A percentile compares a stretch with the other conserved stretches of the same genome.
These are phyloP conservation scores for Gallinago solitaria DNA, from an alignment of 2,797 vertebrate genomes.

Conservation along the genomic window DNA sequence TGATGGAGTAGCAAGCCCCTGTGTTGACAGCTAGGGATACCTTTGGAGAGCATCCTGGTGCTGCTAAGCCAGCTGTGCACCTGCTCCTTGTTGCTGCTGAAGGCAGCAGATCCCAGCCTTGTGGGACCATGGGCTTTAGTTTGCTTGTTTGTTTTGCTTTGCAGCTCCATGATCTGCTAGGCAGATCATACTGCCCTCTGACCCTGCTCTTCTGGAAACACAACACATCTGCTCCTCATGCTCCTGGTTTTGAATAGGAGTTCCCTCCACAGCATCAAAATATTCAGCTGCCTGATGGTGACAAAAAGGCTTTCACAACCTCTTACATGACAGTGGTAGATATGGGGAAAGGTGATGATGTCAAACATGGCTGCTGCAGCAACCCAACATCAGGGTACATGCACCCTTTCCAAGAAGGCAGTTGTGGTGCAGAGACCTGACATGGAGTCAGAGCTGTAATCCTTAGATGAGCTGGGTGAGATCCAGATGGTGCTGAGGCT, in stretches of 20 bases:
- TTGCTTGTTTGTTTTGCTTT: background rate
- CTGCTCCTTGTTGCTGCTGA: background rate
- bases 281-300: background rate
- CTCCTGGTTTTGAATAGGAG: background rate
- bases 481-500: background rate
- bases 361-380: background rate
- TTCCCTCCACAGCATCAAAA: background rate
- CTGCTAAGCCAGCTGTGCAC: background rate
- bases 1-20: background rate
- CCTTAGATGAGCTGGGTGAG: rapidly evolving
- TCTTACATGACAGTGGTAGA: background rate
- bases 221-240: background rate
- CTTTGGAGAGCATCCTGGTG: background rate
- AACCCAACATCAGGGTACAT: background rate
- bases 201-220: background rate
- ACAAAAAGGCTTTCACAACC: conserved; percentile 28
- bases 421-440: background rate
- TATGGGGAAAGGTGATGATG: background rate
- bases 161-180: background rate
- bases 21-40: background rate
- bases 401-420: background rate
- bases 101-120: background rate
- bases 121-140: rapidly evolving
- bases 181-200: background rate
- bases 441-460: background rate